These are phyloP conservation scores for Hestina assimilis DNA, from an alignment of 1,140 invertebrate species.

Conservation along the genomic window DNA sequence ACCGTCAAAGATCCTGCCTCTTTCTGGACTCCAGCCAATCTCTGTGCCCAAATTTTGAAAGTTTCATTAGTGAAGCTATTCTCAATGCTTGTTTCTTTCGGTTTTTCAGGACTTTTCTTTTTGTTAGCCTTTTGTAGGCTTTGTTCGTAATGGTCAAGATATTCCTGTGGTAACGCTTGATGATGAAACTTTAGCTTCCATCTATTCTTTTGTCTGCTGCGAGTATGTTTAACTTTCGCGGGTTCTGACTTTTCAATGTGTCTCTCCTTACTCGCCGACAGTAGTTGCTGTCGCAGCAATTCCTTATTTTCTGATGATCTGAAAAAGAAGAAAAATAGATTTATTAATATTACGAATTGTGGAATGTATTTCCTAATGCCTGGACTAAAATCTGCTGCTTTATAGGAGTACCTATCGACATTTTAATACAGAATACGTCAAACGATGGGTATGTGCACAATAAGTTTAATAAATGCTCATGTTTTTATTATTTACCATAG, in stretches of 20 bases:
- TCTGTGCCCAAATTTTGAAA: constrained; percentile 85
- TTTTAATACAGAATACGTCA: too few relatives aligned
- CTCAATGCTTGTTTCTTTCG: constrained; percentile 57
- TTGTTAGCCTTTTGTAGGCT: constrained; percentile 78
- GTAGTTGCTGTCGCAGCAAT: constrained; percentile 59
- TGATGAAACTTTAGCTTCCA: constrained; percentile 91
- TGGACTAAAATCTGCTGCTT: too few relatives aligned
- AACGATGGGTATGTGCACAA: too few relatives aligned
- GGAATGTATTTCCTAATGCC: too few relatives aligned
- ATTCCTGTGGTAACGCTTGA: constrained; percentile 88
- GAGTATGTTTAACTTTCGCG: constrained; percentile 49
- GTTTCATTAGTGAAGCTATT: constrained; percentile 78
- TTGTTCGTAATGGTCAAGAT: constrained; percentile 88
- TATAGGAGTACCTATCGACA: too few relatives aligned
- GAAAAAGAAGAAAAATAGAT: constrained; percentile 25
- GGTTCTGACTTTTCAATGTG: constrained; percentile 43
- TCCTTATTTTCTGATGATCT: constrained; percentile 68
- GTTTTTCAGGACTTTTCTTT: constrained; percentile 60
- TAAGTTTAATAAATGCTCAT: too few relatives aligned
- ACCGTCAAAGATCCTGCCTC: constrained; percentile 62
- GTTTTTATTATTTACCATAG: too few relatives aligned
- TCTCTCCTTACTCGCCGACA: constrained; percentile 61
- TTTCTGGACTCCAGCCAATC: constrained; percentile 83
- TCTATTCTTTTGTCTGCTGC: constrained; percentile 82
- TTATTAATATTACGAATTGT: too few relatives aligned